Evolutionary conservation across 2,797 vertebrate genomes (phyloP).

Genomic region (Valencia hispanica): DNA sequence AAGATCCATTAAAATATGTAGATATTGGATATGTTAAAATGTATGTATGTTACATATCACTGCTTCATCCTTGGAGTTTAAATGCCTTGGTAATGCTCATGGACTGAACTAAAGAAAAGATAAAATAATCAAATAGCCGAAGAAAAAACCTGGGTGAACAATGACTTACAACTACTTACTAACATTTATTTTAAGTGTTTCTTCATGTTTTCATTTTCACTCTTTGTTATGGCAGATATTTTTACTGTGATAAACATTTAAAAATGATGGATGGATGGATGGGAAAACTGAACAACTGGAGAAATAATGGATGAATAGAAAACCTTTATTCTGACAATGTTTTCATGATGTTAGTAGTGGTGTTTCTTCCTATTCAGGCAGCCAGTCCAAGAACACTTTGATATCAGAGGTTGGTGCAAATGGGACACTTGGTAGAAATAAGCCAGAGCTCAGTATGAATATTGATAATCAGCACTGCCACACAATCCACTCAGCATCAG

Average conservation of each 20-base stretch:
- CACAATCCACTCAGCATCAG: conserved; percentile 66
- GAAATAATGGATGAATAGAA: not conserved
- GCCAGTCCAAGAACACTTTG: not conserved
- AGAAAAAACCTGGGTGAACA: not conserved
- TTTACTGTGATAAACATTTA: no score
- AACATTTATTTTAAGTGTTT: no score
- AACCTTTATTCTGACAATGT: conserved; percentile 1
- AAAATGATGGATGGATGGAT: no score
- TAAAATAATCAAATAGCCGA: not conserved
- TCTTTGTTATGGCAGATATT: no score
- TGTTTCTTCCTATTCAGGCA: not conserved
- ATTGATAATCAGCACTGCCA: conserved; percentile 57
- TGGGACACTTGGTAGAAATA: conserved; percentile 17
- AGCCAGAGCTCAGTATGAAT: conserved; percentile 22
- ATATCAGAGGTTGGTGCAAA: conserved; percentile 15
- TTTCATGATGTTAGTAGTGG: not conserved
- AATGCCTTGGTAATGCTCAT: not conserved
- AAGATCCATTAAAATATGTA: no score
- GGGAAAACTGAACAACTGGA: no score
- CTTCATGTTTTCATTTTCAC: no score
- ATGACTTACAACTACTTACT: not conserved
- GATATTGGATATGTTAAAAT: no score
- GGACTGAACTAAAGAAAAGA: not conserved
- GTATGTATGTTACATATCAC: no score
- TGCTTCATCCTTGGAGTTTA: no score